phyloP scores from a whole-genome alignment of 2,113 vertebrate species.

The Strix aluco region DNA sequence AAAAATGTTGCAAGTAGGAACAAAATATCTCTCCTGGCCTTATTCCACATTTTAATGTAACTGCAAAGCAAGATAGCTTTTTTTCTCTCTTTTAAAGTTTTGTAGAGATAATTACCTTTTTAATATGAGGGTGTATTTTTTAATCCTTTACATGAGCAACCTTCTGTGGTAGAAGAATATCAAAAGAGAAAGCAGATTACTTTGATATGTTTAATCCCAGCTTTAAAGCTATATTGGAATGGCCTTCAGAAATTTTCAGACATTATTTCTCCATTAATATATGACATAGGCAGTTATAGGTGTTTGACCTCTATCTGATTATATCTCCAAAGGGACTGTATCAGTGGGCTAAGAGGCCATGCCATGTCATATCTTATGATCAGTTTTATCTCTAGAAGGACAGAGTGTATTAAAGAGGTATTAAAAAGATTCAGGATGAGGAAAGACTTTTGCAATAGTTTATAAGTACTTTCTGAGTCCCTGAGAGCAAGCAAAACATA shows the following conservation, averaged over 20 bases:
- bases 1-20: background rate
- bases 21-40: background rate
- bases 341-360: background rate
- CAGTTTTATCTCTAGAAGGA: background rate
- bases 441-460: background rate
- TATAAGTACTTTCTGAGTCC: background rate
- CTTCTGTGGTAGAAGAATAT: background rate
- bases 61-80: background rate
- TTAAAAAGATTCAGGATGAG: background rate
- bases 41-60: background rate
- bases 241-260: background rate
- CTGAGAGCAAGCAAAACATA: background rate
- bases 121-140: background rate
- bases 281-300: background rate
- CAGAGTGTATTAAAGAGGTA: background rate
- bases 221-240: background rate
- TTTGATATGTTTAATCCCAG: background rate
- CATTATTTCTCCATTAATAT: background rate
- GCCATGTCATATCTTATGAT: background rate
- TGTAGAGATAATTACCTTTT: background rate
- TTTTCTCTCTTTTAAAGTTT: background rate
- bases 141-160: background rate
- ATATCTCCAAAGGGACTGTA: background rate
- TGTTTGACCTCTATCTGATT: background rate
- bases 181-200: background rate